A percentile compares a stretch with the other conserved stretches of the same genome.
Conservation (phyloP, 2,888 invertebrate species). For the Ophonus ardosiacus region DNA sequence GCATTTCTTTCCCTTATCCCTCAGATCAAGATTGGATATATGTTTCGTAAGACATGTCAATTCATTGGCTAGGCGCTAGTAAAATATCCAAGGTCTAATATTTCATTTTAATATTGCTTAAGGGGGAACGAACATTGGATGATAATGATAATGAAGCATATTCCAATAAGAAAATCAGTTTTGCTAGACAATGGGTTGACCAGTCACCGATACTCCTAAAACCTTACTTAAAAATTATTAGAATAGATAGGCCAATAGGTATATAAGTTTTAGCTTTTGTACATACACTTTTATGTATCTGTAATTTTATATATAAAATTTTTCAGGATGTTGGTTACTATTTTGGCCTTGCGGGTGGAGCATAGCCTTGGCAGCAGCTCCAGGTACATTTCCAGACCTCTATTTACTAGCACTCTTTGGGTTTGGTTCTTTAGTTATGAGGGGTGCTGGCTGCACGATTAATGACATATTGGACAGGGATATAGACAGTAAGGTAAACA, state of each 20-base stretch:
- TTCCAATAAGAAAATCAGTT: constrained; percentile 26
- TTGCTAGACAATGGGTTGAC: constrained; percentile 29
- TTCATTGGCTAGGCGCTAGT: too few species aligned
- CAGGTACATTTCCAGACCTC: constrained; percentile 85
- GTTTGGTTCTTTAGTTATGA: constrained; percentile 94
- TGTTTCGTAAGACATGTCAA: too few species aligned
- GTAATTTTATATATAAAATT: constrained; percentile 23
- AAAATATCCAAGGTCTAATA: neutral
- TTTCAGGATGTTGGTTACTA: constrained; percentile 90
- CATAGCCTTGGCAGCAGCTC: constrained; percentile 88
- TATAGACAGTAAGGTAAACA: constrained; percentile 78
- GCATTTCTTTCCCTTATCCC: too few species aligned
- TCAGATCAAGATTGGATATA: too few species aligned
- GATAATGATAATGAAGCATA: neutral
- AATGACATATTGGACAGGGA: constrained; percentile 99
- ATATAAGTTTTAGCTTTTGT: constrained; percentile 66
- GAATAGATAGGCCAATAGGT: constrained; percentile 94
- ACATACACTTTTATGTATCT: constrained; percentile 28
- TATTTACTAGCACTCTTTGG: constrained; percentile 87
- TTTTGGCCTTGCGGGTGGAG: constrained; percentile 99
- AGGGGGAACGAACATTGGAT: constrained; percentile 39
- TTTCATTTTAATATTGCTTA: neutral
- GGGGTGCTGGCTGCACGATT: constrained; percentile 97
- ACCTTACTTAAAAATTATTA: constrained; percentile 83
- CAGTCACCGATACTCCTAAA: constrained; percentile 42